Evolutionary conservation across 2,888 invertebrate species (phyloP).

Genomic region (Pheosia tremula): DNA sequence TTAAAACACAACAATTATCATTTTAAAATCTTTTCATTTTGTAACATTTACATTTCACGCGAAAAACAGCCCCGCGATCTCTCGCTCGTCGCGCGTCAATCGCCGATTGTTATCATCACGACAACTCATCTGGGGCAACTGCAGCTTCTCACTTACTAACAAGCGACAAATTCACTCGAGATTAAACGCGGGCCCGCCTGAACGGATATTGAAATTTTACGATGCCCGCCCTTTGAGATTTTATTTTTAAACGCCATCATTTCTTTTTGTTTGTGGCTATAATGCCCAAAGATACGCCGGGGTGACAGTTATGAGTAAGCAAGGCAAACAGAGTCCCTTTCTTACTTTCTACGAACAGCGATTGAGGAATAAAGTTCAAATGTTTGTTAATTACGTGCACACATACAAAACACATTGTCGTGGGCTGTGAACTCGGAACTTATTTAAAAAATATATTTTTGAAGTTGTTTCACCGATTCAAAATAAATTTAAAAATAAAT

Average conservation of each 20-base stretch:
- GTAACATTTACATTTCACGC: constrained; percentile 36
- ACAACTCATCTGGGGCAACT: constrained; percentile 40
- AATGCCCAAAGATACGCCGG: constrained; percentile 34
- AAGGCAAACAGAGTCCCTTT: constrained; percentile 26
- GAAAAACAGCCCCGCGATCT: constrained; percentile 11
- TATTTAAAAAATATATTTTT: background rate
- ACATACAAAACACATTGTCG: background rate
- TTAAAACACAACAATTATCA: constrained; percentile 14
- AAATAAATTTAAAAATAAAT: background rate
- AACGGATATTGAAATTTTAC: constrained; percentile 69
- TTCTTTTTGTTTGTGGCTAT: constrained; percentile 41
- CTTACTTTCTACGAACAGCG: constrained; percentile 33
- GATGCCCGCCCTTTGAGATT: constrained; percentile 48
- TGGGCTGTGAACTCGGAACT: background rate
- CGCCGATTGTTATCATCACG: constrained; percentile 50
- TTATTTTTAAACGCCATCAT: constrained; percentile 46
- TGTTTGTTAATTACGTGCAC: constrained; percentile 10
- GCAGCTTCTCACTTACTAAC: constrained; percentile 43
- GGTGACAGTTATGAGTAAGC: constrained; percentile 42
- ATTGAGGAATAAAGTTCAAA: constrained; percentile 23
- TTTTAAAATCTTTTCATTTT: constrained; percentile 24
- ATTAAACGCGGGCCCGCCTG: constrained; percentile 55
- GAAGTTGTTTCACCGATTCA: background rate
- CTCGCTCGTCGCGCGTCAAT: constrained; percentile 39
- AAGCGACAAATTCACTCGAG: constrained; percentile 59